These are phyloP conservation scores for Euzophera pinguis DNA, from an alignment of 2,888 invertebrate species.

Conservation along the genomic window DNA sequence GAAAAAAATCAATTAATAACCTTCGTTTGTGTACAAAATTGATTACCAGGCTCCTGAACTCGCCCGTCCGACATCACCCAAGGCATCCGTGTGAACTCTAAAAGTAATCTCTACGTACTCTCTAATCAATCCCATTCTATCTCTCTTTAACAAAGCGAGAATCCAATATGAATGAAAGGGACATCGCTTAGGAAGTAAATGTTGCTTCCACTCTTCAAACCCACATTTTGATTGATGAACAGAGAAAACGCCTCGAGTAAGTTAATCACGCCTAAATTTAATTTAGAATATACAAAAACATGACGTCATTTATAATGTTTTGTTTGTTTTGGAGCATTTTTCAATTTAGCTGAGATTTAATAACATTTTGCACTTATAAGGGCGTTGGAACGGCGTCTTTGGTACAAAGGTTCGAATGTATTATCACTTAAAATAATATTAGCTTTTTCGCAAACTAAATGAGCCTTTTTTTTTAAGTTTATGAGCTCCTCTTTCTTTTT, in stretches of 20 bases:
- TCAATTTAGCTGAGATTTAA: constrained; percentile 38
- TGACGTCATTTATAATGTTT: constrained; percentile 57
- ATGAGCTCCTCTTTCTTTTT: neutral
- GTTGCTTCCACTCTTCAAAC: constrained; percentile 53
- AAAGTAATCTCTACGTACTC: constrained; percentile 59
- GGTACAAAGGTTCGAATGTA: constrained; percentile 2
- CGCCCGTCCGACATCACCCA: constrained; percentile 53
- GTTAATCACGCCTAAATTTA: constrained; percentile 76
- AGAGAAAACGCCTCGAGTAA: constrained; percentile 76
- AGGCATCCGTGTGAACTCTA: constrained; percentile 66
- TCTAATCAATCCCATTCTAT: constrained; percentile 52
- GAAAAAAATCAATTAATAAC: constrained; percentile 73
- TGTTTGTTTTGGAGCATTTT: constrained; percentile 65
- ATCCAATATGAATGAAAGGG: constrained; percentile 38
- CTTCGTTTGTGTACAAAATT: constrained; percentile 75
- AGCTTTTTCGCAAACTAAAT: constrained; percentile 7
- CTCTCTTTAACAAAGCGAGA: constrained; percentile 34
- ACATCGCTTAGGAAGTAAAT: constrained; percentile 58
- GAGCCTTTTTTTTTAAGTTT: neutral
- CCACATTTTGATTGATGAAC: constrained; percentile 74
- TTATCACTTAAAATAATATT: constrained; percentile 13
- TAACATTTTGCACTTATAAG: constrained; percentile 24
- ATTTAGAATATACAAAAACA: constrained; percentile 69
- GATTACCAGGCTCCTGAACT: constrained; percentile 74
- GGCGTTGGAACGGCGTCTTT: neutral